Evolutionary conservation across 2,113 vertebrate species (phyloP), one percentile per base, ranked within the genome.

Genomic region (Ranitomeya variabilis): DNA sequence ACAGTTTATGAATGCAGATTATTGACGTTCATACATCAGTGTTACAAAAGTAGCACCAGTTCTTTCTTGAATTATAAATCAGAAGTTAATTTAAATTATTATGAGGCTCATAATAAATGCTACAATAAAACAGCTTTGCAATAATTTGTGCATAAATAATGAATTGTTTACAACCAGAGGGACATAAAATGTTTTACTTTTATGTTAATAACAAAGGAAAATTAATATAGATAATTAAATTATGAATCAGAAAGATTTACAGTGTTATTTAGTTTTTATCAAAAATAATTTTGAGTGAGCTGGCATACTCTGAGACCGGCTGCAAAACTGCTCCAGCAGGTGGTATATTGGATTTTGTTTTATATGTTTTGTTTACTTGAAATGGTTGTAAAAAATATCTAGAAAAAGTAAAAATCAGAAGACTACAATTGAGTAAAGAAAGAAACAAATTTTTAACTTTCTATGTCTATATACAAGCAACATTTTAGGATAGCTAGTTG

Each of bases 131-230:
- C 57, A 83, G 87, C 66, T 83, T 88, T 52, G 18, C 71, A 83
- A 88, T 88, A 88, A 83, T 83, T 83, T 67, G 59, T 66, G 45
- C 64, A 83, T 88, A 82, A 88, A 88, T 88, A 88, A 83, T 88
- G 64, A 52, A 88, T 83, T 83, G 15, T 64, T 54, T 52, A 59
- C 87, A 77, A 54, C 71, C 19, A 26, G 59, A 73, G 26, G 21
- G 66, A 81, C 66, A 82, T 64, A 31, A 16, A 23, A 76, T 74
- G 37, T 82, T 74, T 71, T 60, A 60, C n/a, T 31, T 54, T 77
- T 64, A 84, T 87, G 76, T 64, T 88, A 66, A 84, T 88, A 83
- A 67, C 69, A 88, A 66, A 83, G 31, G 45, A 4, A 84, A 88
- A 77, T 88, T 52, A 83, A 77, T 84, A 77, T 83, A 64, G 69